phyloP scores from a whole-genome alignment of 1,140 invertebrate species.

The Oedothorax gibbosus region DNA sequence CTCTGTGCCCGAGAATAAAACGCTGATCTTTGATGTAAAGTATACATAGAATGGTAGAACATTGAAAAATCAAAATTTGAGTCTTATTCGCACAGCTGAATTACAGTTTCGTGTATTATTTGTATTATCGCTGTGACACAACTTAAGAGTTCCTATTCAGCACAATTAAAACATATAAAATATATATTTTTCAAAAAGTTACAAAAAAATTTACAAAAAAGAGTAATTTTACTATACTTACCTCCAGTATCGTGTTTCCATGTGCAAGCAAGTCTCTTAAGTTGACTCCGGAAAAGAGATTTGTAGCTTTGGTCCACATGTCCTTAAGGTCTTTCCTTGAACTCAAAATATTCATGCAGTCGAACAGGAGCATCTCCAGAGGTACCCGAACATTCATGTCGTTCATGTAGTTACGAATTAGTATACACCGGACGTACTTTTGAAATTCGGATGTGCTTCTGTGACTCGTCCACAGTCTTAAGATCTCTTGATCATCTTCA shows the following conservation, averaged over 20 bases:
- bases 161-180: no score
- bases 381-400: conserved; percentile 20
- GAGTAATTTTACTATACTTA: no score
- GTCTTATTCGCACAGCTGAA: no score
- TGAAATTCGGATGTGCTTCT: conserved; percentile 14
- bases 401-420: conserved; percentile 1
- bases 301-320: conserved; percentile 3
- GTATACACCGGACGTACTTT: neutral
- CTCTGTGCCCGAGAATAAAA: no score
- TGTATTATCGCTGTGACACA: no score
- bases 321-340: neutral
- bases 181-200: no score
- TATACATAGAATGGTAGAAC: no score
- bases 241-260: conserved; percentile 8
- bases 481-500: conserved; percentile 21
- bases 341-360: conserved; percentile 31
- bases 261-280: conserved; percentile 17
- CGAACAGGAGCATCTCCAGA: conserved; percentile 37
- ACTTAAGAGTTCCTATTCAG: no score
- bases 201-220: no score
- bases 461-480: neutral
- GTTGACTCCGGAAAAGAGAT: conserved; percentile 8
- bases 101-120: no score
- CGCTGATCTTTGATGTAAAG: no score
- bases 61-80: no score